Conservation (phyloP, 2,888 invertebrate genomes). For the Apocheima hispidaria region DNA sequence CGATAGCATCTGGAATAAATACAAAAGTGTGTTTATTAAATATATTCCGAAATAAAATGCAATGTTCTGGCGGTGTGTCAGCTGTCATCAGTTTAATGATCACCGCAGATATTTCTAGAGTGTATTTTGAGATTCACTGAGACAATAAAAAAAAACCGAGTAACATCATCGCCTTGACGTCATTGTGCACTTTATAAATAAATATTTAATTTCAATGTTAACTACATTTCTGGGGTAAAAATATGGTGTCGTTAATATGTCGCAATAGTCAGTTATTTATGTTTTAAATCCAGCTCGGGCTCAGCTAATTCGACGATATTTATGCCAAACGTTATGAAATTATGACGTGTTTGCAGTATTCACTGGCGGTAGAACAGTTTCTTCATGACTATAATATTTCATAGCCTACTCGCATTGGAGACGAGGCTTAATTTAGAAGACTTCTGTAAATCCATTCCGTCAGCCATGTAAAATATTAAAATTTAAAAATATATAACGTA, state of each 20-base stretch:
- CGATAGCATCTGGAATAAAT: conserved; percentile 71
- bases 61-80: conserved; percentile 20
- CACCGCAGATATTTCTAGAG: conserved; percentile 45
- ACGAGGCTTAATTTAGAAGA: conserved; percentile 13
- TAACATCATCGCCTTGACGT: conserved; percentile 55
- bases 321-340: conserved; percentile 52
- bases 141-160: conserved; percentile 52
- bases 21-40: conserved; percentile 14
- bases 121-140: conserved; percentile 51
- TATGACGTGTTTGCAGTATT: conserved; percentile 47
- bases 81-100: conserved; percentile 45
- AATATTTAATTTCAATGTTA: conserved; percentile 49
- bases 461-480: too few species aligned
- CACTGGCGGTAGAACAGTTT: conserved; percentile 42
- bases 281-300: conserved; percentile 49
- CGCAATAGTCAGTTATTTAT: conserved; percentile 68
- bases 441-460: neutral
- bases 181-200: conserved; percentile 51
- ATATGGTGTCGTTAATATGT: conserved; percentile 58
- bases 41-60: conserved; percentile 24
- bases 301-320: conserved; percentile 52
- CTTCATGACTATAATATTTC: conserved; percentile 46
- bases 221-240: conserved; percentile 51
- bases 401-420: conserved; percentile 12
- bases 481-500: too few species aligned